Conservation (phyloP, 2,113 vertebrate genomes). For the Ia io region DNA sequence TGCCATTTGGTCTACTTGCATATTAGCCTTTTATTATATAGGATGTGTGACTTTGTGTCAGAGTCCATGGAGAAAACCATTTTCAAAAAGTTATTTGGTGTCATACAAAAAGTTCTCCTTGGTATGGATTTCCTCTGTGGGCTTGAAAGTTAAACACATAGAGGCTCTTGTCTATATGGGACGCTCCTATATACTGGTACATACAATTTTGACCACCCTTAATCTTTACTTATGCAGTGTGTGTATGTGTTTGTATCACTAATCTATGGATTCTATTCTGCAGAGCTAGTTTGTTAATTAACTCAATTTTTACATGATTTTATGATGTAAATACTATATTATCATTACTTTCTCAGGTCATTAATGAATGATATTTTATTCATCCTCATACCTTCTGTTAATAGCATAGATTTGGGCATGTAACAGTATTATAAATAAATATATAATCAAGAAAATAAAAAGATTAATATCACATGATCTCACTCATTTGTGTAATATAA, state of each 20-base stretch:
- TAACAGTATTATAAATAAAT: neutral
- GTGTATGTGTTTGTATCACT: neutral
- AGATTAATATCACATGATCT: too few relatives aligned
- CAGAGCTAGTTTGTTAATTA: neutral
- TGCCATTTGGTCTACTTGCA: too few relatives aligned
- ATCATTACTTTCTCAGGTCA: neutral
- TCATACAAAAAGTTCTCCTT: neutral
- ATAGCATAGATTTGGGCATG: neutral
- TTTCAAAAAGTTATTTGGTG: neutral
- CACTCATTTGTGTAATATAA: too few relatives aligned
- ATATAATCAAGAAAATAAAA: neutral
- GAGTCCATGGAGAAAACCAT: neutral
- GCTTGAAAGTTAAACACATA: neutral
- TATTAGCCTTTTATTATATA: too few relatives aligned
- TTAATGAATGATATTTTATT: conserved; percentile 14
- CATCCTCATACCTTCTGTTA: neutral
- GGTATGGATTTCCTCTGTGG: neutral
- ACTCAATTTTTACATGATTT: neutral
- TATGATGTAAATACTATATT: neutral
- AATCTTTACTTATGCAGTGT: neutral
- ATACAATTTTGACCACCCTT: neutral
- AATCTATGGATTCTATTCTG: neutral
- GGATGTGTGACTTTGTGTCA: neutral
- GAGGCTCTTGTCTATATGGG: neutral
- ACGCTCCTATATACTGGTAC: neutral